Conservation (phyloP, 2,113 vertebrate genomes). For the Rhinoderma darwinii region DNA sequence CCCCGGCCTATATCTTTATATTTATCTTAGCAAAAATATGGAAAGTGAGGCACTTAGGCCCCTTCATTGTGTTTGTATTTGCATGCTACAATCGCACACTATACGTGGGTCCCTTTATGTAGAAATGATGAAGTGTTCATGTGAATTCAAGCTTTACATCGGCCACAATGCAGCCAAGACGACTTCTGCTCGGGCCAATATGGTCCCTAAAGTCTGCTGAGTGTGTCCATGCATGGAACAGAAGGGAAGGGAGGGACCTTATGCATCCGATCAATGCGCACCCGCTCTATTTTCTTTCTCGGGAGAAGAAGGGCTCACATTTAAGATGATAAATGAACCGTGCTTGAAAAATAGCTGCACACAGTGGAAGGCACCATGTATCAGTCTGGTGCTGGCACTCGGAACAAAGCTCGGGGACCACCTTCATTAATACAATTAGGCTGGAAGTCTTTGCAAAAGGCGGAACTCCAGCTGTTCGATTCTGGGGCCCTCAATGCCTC, state of each 20-base stretch:
- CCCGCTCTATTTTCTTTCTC: conserved; percentile 36
- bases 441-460: conserved; percentile 44
- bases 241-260: conserved; percentile 46
- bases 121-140: conserved; percentile 52
- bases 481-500: conserved; percentile 43
- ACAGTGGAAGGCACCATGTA: conserved; percentile 42
- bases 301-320: background rate
- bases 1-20: background rate
- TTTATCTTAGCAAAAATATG: background rate
- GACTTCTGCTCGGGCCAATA: conserved; percentile 17
- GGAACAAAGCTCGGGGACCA: conserved; percentile 43
- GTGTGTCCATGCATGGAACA: conserved; percentile 14
- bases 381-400: conserved; percentile 44
- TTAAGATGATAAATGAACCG: conserved; percentile 54
- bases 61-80: background rate
- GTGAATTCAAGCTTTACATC: conserved; percentile 43
- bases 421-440: conserved; percentile 58
- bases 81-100: background rate
- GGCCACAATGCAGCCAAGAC: conserved; percentile 32
- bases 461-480: conserved; percentile 57
- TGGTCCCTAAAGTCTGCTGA: background rate
- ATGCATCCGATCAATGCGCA: conserved; percentile 18
- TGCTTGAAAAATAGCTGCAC: conserved; percentile 57
- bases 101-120: conserved; percentile 40
- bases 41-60: background rate